Evolutionary conservation across 2,797 vertebrate genomes (phyloP).

Genomic region (Coendou prehensilis): DNA sequence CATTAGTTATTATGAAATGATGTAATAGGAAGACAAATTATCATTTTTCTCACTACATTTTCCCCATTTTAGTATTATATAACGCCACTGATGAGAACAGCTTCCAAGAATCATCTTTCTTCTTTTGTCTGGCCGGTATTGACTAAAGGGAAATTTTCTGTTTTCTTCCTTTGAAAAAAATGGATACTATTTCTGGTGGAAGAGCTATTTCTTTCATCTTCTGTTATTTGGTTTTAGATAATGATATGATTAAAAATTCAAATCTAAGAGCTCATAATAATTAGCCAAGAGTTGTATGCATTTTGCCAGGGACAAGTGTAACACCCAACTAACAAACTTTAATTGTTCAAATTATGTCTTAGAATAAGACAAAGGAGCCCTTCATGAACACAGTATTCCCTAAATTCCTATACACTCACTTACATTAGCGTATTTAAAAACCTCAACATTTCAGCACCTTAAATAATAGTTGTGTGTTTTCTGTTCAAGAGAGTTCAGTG

Average conservation of each 20-base stretch:
- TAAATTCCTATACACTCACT: background rate
- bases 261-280: background rate
- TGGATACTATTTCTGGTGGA: conserved; percentile 4
- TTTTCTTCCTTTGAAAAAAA: conserved; percentile 5
- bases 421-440: background rate
- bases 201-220: background rate
- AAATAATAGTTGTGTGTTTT: background rate
- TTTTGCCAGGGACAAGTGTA: background rate
- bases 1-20: background rate
- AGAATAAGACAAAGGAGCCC: background rate
- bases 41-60: background rate
- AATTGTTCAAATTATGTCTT: background rate
- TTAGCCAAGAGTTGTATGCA: background rate
- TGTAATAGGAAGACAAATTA: background rate
- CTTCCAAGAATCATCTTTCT: background rate
- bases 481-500: background rate
- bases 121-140: background rate
- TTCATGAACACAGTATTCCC: background rate
- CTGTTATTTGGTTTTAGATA: conserved; percentile 30
- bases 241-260: conserved; percentile 35
- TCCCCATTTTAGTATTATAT: background rate
- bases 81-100: background rate
- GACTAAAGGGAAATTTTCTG: conserved; percentile 9
- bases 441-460: background rate
- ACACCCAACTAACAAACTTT: background rate